phyloP scores from a whole-genome alignment of 2,113 vertebrate genomes.

The Brienomyrus longianalis region DNA sequence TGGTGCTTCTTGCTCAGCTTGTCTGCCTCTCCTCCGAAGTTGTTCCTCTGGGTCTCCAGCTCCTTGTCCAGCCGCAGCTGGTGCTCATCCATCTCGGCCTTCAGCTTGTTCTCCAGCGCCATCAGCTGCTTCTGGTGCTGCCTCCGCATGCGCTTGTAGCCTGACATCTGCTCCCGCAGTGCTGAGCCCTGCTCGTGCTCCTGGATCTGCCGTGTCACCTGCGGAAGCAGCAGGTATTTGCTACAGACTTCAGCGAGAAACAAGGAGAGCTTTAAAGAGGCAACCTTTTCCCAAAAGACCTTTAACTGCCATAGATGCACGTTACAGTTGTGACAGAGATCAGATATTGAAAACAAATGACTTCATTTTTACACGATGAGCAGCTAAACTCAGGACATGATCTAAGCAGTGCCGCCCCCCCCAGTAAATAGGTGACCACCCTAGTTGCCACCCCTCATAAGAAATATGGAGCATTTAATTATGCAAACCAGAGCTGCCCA shows the following conservation, averaged over 20 bases:
- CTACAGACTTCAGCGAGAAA: conserved; percentile 28
- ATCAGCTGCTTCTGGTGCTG: conserved; percentile 88
- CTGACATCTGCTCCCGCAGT: conserved; percentile 81
- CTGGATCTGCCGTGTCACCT: conserved; percentile 85
- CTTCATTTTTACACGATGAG: background rate
- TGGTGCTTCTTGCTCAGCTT: conserved; percentile 77
- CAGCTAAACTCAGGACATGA: background rate
- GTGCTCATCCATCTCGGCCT: conserved; percentile 80
- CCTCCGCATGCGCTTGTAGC: conserved; percentile 84
- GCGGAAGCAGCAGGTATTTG: background rate
- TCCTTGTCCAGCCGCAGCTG: conserved; percentile 80
- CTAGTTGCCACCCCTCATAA: background rate
- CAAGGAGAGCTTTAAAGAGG: conserved; percentile 56
- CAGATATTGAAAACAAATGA: background rate
- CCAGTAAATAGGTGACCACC: background rate
- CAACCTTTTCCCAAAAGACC: background rate
- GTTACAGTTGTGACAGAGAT: background rate
- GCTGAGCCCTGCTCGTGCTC: conserved; percentile 86
- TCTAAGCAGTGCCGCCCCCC: background rate
- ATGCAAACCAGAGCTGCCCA: background rate
- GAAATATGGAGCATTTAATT: background rate
- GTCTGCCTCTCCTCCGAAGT: conserved; percentile 74
- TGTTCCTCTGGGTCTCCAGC: conserved; percentile 79
- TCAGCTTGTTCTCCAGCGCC: conserved; percentile 78
- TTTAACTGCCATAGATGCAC: background rate